Evolutionary conservation across 2,888 invertebrate genomes (phyloP), one percentile per base, ranked within the genome.

Genomic region (Drosophila paracracens): DNA sequence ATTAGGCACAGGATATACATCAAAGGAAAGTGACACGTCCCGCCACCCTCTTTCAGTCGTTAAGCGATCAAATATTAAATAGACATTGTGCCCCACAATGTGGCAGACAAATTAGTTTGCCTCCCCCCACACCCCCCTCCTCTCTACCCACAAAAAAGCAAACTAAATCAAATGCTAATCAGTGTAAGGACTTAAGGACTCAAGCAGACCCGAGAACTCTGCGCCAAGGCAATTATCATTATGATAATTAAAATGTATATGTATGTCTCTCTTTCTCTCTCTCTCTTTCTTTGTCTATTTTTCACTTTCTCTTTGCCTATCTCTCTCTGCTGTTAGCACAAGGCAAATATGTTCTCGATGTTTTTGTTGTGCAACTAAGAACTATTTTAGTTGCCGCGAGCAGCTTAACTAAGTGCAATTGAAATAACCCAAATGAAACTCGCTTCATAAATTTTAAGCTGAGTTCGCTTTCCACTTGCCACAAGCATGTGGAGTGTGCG

Each of bases 221-320:
- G 57, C 53, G 68, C 64, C 60, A 68, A 85, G 76, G 70, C 62
- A 82, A 82, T 85, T 84, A 83, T 87, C 79, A 88, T 83, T 72
- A 88, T 88, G 83, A 80, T 83, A 88, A 85, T 85, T 88, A 86
- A 86, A 83, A 88, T 86, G 76, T 76, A 86, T 80, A 75, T 70
- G 75, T 68, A 54, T 13, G 21, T n/a, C 67, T 56, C 66, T 66
- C 65, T 66, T 71, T 73, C 65, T 69, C 70, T 80, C 10, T 21
- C 16, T 18, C 33, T 38, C 48, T 18, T 66, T 29, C 36, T 40
- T 11, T 33, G 33, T 33, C 33, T 10, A 33, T 33, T 11, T 11
- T 10, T 33, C 33, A 11, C 0, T 11, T 21, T 18, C 43, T 33
- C 27, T 40, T 21, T 51, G 33, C 13, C 61, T 25, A 4, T 27